These are phyloP conservation scores for Crax fasciolata DNA, from an alignment of 2,797 vertebrate genomes.

Conservation along the genomic window DNA sequence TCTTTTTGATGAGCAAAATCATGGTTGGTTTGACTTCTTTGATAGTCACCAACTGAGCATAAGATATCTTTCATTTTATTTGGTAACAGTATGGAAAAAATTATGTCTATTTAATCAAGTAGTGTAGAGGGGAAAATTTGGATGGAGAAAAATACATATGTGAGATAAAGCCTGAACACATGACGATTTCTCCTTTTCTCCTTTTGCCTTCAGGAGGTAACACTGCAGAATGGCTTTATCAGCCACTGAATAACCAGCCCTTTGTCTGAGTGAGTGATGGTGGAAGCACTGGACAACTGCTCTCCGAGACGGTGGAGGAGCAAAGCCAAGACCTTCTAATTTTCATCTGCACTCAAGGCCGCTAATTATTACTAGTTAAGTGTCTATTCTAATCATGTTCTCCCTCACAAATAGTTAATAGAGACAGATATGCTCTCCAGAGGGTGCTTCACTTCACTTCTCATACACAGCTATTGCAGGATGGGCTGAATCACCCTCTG, in stretches of 20 bases:
- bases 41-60: not conserved
- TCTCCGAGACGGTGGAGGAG: not conserved
- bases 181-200: not conserved
- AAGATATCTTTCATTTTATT: not conserved
- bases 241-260: not conserved
- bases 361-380: not conserved
- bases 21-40: not conserved
- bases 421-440: not conserved
- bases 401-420: not conserved
- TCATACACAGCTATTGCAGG: not conserved
- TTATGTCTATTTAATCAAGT: not conserved
- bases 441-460: not conserved
- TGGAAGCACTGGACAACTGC: not conserved
- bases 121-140: not conserved
- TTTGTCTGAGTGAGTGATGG: not conserved
- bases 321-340: not conserved
- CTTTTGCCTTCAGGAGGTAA: not conserved
- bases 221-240: not conserved
- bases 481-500: not conserved
- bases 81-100: not conserved
- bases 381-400: not conserved
- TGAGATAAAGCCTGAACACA: not conserved
- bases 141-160: rapidly evolving
- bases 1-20: not conserved
- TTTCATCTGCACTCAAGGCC: not conserved